Conservation (phyloP, 2,113 vertebrate species). For the Corynorhinus townsendii region DNA sequence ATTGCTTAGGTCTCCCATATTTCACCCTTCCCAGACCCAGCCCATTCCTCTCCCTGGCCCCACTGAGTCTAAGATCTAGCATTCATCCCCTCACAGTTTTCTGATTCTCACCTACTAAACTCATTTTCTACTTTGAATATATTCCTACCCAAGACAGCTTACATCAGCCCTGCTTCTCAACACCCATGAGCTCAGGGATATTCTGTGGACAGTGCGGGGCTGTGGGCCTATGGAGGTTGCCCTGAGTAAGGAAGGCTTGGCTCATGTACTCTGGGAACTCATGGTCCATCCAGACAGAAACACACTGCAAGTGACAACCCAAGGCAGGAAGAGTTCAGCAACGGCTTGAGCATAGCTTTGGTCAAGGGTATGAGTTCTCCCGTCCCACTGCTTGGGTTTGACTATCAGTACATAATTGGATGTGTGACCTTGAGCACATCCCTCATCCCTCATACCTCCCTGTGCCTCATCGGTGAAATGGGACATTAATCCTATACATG, state of each 20-base stretch:
- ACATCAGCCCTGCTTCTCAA: background rate
- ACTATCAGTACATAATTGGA: background rate
- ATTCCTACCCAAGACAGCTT: background rate
- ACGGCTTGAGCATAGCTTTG: background rate
- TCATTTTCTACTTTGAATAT: background rate
- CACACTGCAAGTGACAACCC: background rate
- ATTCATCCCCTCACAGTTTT: background rate
- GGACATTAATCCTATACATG: background rate
- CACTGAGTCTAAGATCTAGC: background rate
- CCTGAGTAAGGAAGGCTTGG: background rate
- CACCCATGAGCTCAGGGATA: background rate
- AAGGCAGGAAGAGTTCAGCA: background rate
- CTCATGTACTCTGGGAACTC: background rate
- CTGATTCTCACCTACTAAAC: background rate
- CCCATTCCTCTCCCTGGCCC: background rate
- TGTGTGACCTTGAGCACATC: background rate
- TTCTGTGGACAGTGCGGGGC: accelerated
- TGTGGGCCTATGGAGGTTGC: accelerated
- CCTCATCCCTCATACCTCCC: background rate
- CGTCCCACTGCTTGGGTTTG: background rate
- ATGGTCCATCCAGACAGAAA: background rate
- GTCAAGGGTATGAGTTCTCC: background rate
- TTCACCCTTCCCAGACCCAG: background rate
- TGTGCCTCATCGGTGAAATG: background rate
- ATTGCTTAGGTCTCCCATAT: background rate